Evolutionary conservation across 2,113 vertebrate species (phyloP).

Genomic region (Siphamia tubifer): DNA sequence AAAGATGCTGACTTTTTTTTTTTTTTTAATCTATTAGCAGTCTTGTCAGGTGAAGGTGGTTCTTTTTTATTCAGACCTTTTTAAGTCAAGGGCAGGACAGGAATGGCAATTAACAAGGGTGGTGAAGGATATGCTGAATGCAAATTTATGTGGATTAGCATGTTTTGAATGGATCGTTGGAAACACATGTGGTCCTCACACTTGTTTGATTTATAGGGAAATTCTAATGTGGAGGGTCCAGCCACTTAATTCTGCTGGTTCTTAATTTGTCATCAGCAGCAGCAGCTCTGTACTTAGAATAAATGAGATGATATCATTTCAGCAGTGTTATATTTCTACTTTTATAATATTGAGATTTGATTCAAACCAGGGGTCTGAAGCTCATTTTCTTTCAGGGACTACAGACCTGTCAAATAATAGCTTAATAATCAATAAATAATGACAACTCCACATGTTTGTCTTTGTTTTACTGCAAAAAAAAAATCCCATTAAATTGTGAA

Average conservation of each 20-base stretch:
- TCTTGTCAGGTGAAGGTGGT: slow-evolving; percentile 72
- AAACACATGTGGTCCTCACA: slow-evolving; percentile 37
- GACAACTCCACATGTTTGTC: too few relatives aligned
- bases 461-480: too few relatives aligned
- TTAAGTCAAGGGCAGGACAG: slow-evolving; percentile 67
- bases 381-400: too few relatives aligned
- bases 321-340: background rate
- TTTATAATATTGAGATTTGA: background rate
- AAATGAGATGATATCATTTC: slow-evolving; percentile 18
- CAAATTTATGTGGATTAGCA: slow-evolving; percentile 70
- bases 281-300: background rate
- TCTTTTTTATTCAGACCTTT: slow-evolving; percentile 64
- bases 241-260: slow-evolving; percentile 46
- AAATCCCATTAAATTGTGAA: too few relatives aligned
- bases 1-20: slow-evolving; percentile 51
- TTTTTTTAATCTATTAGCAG: slow-evolving; percentile 60
- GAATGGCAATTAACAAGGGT: slow-evolving; percentile 68
- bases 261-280: slow-evolving; percentile 41
- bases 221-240: slow-evolving; percentile 30
- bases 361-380: too few relatives aligned
- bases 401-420: too few relatives aligned
- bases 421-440: too few relatives aligned
- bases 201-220: slow-evolving; percentile 10
- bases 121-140: slow-evolving; percentile 54
- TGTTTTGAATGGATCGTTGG: slow-evolving; percentile 61